Percentiles rank a stretch among this genome's conserved stretches.
These are phyloP conservation scores for Myotis daubentonii DNA, from an alignment of 2,797 vertebrate species.

Conservation along the genomic window DNA sequence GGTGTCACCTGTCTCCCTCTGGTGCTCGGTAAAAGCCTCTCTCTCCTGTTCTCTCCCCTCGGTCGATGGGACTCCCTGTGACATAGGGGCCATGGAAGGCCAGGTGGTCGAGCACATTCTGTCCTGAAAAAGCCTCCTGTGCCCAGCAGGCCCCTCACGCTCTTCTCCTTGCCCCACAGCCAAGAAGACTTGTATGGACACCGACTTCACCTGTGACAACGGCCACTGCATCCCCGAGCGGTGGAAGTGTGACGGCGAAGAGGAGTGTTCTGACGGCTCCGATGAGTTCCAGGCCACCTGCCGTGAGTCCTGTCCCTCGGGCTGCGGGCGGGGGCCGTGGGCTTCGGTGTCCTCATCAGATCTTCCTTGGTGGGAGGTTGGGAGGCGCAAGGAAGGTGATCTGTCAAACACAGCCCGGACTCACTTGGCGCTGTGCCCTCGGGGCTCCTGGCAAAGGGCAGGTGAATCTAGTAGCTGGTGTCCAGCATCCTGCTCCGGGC, in stretches of 20 bases:
- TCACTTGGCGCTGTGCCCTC: rapidly evolving
- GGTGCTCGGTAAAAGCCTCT: not conserved
- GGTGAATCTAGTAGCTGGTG: not conserved
- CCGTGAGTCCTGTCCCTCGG: constrained; percentile 89
- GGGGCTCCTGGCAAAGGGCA: not conserved
- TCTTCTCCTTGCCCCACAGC: constrained; percentile 85
- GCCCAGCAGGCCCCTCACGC: rapidly evolving
- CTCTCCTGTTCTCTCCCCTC: not conserved
- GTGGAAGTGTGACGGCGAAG: constrained; percentile 97
- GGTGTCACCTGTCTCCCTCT: not conserved
- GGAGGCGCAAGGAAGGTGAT: not conserved
- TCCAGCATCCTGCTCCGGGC: not conserved
- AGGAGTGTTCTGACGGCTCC: constrained; percentile 94
- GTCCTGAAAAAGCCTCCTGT: not conserved
- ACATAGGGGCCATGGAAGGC: not conserved
- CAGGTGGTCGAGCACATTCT: not conserved
- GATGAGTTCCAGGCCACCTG: constrained; percentile 95
- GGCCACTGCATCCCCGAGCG: constrained; percentile 95
- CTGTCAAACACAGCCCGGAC: no score
- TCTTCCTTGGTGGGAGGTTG: not conserved
- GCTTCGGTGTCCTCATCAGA: not conserved
- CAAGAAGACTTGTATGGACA: constrained; percentile 95
- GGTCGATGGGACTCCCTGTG: rapidly evolving
- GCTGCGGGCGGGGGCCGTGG: not conserved
- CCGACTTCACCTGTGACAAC: constrained; percentile 95